Base-by-base conservation (phyloP, 2,113 vertebrate species). In the Nettapus auritus region DNA sequence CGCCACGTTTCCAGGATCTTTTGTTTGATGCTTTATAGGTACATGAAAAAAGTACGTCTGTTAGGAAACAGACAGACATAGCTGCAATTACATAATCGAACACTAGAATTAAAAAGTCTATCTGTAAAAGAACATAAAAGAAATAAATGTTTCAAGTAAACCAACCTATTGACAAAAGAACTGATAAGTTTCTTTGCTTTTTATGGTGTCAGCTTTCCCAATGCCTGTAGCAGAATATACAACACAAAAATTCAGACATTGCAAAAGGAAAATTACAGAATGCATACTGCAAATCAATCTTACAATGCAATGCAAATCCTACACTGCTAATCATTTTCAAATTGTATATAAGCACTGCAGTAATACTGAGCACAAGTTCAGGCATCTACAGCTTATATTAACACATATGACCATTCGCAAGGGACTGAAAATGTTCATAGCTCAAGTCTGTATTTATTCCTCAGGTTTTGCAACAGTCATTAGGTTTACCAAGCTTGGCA, bases 391-490 rank as follows among this genome's bases (percentile, higher is more conserved):
- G 29, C 26, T 82, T 79, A 5, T 26, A 62, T 69, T 79, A 87
- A 76, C 64, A 76, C 3, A 34, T 3, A 18, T 34, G 68, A 93
- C 53, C 68, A 42, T n/a, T 77, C 55, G 79, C 33, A 56, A 73
- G 57, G 82, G 53, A 85, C 44, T 73, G 55, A 85, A 82, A 86
- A 76, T 0, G 31, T 87, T 84, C 22, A 14, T 80, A 94, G 78
- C 86, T 92, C 75, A 96, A 89, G 53, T 3, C 46, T 55, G 1
- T 75, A 80, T 76, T 92, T 92, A 90, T 86, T 89, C 86, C 78
- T 76, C 53, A 91, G 44, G 53, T 60, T 89, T 93, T 82, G 1
- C 33, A 94, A 86, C 23, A 69, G 33, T 71, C 74, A 86, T 63
- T 56, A 87, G 11, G 52, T 68, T 90, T 79, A 38, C 42, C 40